Base-by-base conservation (phyloP, 2,888 invertebrate genomes). In the Gari tellinella region DNA sequence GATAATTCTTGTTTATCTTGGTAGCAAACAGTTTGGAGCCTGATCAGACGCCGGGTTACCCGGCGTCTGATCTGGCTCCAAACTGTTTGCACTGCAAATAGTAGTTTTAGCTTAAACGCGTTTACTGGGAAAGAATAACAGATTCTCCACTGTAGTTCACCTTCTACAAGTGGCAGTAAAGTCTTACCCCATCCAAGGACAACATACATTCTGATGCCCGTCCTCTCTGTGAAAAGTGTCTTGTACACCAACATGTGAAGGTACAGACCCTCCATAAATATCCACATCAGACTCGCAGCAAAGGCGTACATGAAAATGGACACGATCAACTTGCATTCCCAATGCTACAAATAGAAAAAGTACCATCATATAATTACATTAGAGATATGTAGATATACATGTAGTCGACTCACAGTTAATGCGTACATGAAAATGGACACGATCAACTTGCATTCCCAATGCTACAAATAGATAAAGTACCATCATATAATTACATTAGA, bases 241-340 rank as follows among this genome's bases (percentile, higher is more conserved):
- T 94, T 91, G 88, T 95, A 95, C 48, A 95, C 94, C 55, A 95
- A 92, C 91, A 95, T 95, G 88, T 95, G 94, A 21, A 95, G 92
- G 88, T 95, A 95, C 1, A 95, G 91, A 0, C 95, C 95, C 90
- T 95, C 95, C 94, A 95, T 94, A 38, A 95, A 92, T 37, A 95
- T 94, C 95, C 95, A 95, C 51, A 94, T 94, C 88, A 95, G 94
- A 89, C 95, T 95, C 5, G 95, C 95, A 45, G 94, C 92, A 53
- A 95, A 93, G 80, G 94, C 94, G 87, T 94, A 95, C 88, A 95
- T 94, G 93, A 94, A 94, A 17, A 95, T 80, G 72, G 93, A 94
- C 12, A 94, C 94, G 66, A 95, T 92, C 19, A 94, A 88, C 89
- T 95, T 95, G 88, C 95, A 95, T 68, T 93, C 93, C 94, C 94